Evolutionary conservation across 2,797 vertebrate species (phyloP), one percentile per base, ranked within the genome.

Genomic region (Myotis daubentonii): DNA sequence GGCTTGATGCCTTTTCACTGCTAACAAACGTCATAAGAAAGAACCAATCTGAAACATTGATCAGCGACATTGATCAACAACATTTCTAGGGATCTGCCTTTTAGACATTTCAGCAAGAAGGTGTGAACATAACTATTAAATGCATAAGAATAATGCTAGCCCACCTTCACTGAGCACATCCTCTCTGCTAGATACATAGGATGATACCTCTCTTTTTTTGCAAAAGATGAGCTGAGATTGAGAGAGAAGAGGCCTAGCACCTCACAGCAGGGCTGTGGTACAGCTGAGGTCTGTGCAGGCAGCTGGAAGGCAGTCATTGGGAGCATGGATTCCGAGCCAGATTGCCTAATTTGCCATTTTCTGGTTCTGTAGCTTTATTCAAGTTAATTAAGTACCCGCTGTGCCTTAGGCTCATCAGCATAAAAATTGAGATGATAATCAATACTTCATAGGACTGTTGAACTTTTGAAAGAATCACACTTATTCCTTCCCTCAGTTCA

Each of bases 221-320:
- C 16, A 38, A 38, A 13, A 79, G 36, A 30, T 30, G 60, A 62
- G 23, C 25, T n/a, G 1, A 38, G 30, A 4, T 13, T 65, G 66
- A 81, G 86, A n/a, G 78, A 55, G 33, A 84, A n/a, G 1, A 6
- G 25, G 5, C 0, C 17, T 25, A 15, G 28, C 4, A 4, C 12
- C 13, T 60, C n/a, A 2, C 3, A 5, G 36, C 65, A 20, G 10
- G 53, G 0, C 2, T 5, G 19, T 0, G 5, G 41, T 3, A 6
- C 0, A 22, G 19, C 41, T 17, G 66, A 62, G 28, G 8, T 20
- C n/a, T n/a, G 20, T 10, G 9, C 25, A 13, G 12, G 15, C 33
- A 33, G 6, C 6, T 15, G 12, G 33, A n/a, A 74, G 22, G n/a
- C 22, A 72, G 8, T 9, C 16, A 22, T 0, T 72, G 5, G 15